Evolutionary conservation across 2,113 vertebrate genomes (phyloP), one percentile per base, ranked within the genome.

Genomic region (Myrmophylax atrothorax): DNA sequence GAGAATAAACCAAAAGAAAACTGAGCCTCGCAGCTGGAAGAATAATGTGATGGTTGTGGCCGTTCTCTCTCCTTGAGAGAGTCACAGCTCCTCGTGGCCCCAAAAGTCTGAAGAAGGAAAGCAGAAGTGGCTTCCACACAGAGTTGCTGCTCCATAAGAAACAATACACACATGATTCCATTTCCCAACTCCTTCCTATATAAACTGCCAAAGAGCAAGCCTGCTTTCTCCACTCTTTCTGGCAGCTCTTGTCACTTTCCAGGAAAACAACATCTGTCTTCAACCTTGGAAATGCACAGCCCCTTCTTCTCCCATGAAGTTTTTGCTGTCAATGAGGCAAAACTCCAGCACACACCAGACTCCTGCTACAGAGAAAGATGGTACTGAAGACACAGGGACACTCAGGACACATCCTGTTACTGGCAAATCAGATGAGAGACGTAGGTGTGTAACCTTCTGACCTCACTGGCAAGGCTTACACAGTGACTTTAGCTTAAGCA

Each of bases 121-220:
- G 78, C 82, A 74, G 90, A 97, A 97, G 84, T 77, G 50, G 63
- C 55, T 91, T 82, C 50, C 28, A 63, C 47, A 74, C 15, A 63
- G 53, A 87, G 17, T 0, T 69, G 49, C 59, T 67, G 37, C 22
- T 50, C 24, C 78, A 33, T 67, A 89, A 95, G 91, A 75, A 96
- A 40, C 0, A 4, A 74, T 18, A 86, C 13, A 44, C 26, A 59
- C n/a, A 18, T 1, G 12, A 87, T 90, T 87, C 62, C 38, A 91
- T 84, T 95, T 93, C 67, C 68, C 75, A 88, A 85, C 59, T 38
- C 70, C 90, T 74, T 83, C 33, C 78, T 7, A 15, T 38, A 35
- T 47, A 58, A 91, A 91, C 75, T 58, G 79, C 80, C 83, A 69
- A 29, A 50, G 7, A 80, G 14, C 44, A 87, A 70, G 82, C 12